A percentile compares a stretch with the other conserved stretches of the same genome.
Evolutionary conservation across 2,113 vertebrate genomes (phyloP).

Genomic region (Ammodytes marinus): DNA sequence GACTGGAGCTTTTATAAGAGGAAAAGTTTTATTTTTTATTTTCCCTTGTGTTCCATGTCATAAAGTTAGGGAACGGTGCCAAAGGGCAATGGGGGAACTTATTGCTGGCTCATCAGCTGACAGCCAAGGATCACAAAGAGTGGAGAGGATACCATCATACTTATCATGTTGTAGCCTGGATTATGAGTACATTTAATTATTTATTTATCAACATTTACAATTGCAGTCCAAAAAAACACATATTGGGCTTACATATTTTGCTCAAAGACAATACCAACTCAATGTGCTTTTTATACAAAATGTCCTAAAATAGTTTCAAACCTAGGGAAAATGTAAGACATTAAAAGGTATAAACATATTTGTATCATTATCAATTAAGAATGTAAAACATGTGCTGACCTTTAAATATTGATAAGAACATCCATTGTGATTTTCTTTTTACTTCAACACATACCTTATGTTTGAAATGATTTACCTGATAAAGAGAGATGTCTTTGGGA

Average conservation of each 20-base stretch:
- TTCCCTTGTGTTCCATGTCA: constrained; percentile 12
- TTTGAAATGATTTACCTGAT: constrained; percentile 50
- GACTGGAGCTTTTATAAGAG: constrained; percentile 1
- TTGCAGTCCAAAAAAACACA: background rate
- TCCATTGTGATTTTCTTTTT: background rate
- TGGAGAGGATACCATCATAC: background rate
- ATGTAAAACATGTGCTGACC: background rate
- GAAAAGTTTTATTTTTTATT: constrained; percentile 21
- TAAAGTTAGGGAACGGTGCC: background rate
- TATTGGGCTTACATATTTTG: background rate
- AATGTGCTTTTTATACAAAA: background rate
- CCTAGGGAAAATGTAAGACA: background rate
- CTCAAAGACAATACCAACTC: background rate
- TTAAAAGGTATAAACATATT: background rate
- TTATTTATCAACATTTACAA: background rate
- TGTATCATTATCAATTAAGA: background rate
- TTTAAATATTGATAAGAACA: background rate
- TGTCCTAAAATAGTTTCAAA: background rate
- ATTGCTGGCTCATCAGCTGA: background rate
- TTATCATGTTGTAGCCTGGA: background rate
- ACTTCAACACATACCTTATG: constrained; percentile 25
- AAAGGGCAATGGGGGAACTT: background rate
- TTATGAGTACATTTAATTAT: background rate
- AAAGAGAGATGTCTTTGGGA: constrained; percentile 47
- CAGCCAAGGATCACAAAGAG: background rate